Evolutionary conservation across 2,888 invertebrate genomes (phyloP), one percentile per base, ranked within the genome.

Genomic region (Hirtodrosophila trivittata): DNA sequence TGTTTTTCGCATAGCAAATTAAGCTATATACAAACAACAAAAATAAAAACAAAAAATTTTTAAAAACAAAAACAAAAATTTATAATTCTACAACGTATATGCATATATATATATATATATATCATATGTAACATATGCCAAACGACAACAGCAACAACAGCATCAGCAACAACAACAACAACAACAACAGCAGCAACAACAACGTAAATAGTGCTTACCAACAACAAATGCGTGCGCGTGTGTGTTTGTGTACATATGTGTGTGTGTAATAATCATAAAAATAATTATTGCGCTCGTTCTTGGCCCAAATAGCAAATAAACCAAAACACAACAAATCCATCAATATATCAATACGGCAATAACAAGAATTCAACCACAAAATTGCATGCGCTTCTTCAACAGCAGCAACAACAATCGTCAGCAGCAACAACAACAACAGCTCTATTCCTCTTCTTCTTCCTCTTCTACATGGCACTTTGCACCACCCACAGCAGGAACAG

Each of bases 1-100:
- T 89, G 89, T 89, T 89, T 86, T 89, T 86, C 82, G 86, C 81
- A 75, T 76, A 74, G 77, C 75, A 75, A 64, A 58, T 46, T 64
- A 70, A 66, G 50, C 64, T 62, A 58, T 41, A 71, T 54, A 56
- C 45, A 59, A 49, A 56, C 37, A 62, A 45, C 49, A 56, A 66
- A 25, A 43, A 46, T 47, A 60, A 58, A 41, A 57, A 54, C 21
- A 56, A 39, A 49, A 54, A 32, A 56, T 50, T 50, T 52, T 41
- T 46, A 32, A 38, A n/a, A 33, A 35, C 42, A 63, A 65, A 46
- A 60, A 46, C 39, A 66, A 68, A 64, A 39, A 46, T 50, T 50
- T 52, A 45, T 46, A 35, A 38, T 42, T 49, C 51, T 47, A 73
- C 39, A 60, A 56, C 62, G 46, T 72, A 59, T 51, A 65, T 66